A percentile compares a stretch with the other conserved stretches of the same genome.
Evolutionary conservation across 2,797 vertebrate species (phyloP).

Genomic region (Gymnoscopelus microlampas): DNA sequence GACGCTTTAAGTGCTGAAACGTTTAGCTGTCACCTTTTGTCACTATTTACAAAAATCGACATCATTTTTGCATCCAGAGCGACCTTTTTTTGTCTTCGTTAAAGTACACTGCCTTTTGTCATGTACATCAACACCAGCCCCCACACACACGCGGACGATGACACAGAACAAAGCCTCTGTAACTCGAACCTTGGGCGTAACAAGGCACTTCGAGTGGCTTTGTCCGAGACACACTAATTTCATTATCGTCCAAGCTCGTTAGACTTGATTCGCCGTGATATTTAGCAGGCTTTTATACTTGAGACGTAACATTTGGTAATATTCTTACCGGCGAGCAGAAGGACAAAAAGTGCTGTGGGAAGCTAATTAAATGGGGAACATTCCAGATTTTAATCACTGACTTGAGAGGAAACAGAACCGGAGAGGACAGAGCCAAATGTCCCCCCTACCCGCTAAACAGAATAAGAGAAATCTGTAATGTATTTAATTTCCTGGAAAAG

Average conservation of each 20-base stretch:
- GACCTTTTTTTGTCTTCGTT: too few relatives aligned
- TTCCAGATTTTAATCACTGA: conserved; percentile 77
- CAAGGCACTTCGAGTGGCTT: conserved; percentile 15
- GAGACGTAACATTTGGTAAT: conserved; percentile 61
- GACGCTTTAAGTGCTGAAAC: too few relatives aligned
- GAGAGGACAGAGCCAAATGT: conserved; percentile 53
- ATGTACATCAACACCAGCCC: conserved; percentile 1
- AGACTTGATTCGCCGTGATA: conserved; percentile 54
- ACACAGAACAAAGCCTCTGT: conserved; percentile 5
- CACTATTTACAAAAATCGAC: too few relatives aligned
- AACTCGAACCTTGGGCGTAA: conserved; percentile 16
- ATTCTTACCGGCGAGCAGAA: conserved; percentile 58
- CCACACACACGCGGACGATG: conserved; percentile 2
- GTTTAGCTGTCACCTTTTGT: too few relatives aligned
- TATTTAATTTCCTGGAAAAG: conserved; percentile 63
- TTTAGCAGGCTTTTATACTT: conserved; percentile 63
- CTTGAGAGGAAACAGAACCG: conserved; percentile 59
- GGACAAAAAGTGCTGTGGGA: conserved; percentile 51
- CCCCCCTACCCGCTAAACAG: conserved; percentile 48
- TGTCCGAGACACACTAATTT: conserved; percentile 5
- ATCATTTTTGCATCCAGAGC: too few relatives aligned
- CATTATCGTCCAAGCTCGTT: conserved; percentile 24
- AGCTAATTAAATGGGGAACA: conserved; percentile 78
- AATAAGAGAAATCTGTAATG: conserved; percentile 52
- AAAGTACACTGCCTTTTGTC: neutral